Evolutionary conservation across 2,888 invertebrate species (phyloP), one percentile per base, ranked within the genome.

Genomic region (Mesorhabditis sp.): DNA sequence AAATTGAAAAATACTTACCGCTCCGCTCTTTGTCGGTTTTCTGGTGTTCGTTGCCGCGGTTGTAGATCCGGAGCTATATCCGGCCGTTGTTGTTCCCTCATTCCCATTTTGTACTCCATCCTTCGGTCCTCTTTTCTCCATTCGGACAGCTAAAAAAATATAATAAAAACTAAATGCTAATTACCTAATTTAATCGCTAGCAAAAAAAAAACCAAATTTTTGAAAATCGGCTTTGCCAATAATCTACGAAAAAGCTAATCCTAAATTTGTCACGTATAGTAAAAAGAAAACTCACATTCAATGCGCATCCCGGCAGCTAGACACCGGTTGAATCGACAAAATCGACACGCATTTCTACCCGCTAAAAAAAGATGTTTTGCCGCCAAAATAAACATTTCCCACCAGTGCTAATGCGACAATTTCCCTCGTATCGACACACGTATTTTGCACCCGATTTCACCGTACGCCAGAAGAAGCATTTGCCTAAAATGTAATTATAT

Each of bases 381-480:
- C 28, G 28, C 28, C 28, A 28, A 28, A 28, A 28, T 28, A 28
- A 28, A 28, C 28, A 28, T 28, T 28, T 28, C 58, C 7, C 6
- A 77, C 77, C 75, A 44, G 80, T 76, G 68, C 77, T 81, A 67
- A 83, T 83, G 68, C 80, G 76, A 74, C 83, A 83, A 66, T 73
- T 77, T 71, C 77, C 77, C 68, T 80, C 76, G 74, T 80, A 83
- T 50, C 83, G 80, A 74, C 83, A 83, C 43, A 74, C 72, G 74
- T 83, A 83, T 65, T 71, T 75, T 64, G 75, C 76, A 70, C 71
- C 71, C 70, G 78, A 76, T 69, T 83, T 83, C 65, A 82, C 81
- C 68, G 82, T 82, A 70, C 83, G 80, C 83, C 83, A 83, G 72
- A 83, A 83, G 75, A 83, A 83, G 74, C 82, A 82, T 72, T 81